phyloP scores from a whole-genome alignment of 1,140 invertebrate species.

The Eupristina koningsbergeri region DNA sequence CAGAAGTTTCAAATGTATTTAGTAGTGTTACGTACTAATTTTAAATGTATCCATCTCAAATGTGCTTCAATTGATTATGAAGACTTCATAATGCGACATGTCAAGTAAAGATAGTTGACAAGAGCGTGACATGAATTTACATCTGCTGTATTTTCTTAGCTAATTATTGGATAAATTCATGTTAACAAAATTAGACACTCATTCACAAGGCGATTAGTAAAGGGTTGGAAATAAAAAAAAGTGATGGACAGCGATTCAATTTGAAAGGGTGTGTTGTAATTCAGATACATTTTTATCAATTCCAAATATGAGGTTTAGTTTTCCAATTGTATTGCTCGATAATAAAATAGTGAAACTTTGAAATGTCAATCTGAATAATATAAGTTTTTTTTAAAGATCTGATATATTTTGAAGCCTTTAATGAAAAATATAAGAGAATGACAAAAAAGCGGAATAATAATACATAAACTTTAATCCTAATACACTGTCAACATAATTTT shows the following conservation, averaged over 20 bases:
- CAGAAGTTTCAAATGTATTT: too few species aligned
- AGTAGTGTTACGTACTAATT: too few species aligned
- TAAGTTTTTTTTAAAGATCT: too few species aligned
- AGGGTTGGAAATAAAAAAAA: neutral
- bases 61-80: slow-evolving; percentile 59
- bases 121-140: slow-evolving; percentile 63
- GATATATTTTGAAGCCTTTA: too few species aligned
- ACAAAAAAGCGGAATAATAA: too few species aligned
- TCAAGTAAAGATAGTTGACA: slow-evolving; percentile 52
- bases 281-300: neutral
- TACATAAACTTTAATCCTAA: too few species aligned
- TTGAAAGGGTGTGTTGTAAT: neutral
- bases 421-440: too few species aligned
- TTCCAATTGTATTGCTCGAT: neutral
- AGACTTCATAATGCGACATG: neutral
- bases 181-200: slow-evolving; percentile 67
- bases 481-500: too few species aligned
- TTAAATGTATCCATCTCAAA: too few species aligned
- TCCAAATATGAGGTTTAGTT: neutral
- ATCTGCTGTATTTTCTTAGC: slow-evolving; percentile 72
- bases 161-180: slow-evolving; percentile 65
- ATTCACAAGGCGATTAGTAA: slow-evolving; percentile 55
- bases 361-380: neutral
- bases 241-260: slow-evolving; percentile 9
- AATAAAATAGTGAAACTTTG: too few species aligned